Conservation (phyloP, 1,140 invertebrate genomes). For the Thereuonema tuberculata region DNA sequence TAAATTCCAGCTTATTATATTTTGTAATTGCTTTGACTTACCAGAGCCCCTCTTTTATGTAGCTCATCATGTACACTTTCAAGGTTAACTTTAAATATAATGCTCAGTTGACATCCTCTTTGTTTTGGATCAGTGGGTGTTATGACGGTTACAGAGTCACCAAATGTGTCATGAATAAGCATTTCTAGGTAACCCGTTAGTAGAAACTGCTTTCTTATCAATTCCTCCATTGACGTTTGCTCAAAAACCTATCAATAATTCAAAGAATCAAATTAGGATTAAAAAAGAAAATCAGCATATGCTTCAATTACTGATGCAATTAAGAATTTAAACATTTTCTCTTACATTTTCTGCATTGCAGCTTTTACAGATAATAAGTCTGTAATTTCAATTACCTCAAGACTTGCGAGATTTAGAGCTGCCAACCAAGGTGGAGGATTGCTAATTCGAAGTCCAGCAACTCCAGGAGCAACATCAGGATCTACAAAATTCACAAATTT, state of each 20-base stretch:
- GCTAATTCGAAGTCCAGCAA: conserved; percentile 37
- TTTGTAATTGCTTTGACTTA: conserved; percentile 33
- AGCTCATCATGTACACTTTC: conserved; percentile 35
- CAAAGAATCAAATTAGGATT: background rate
- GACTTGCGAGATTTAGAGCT: conserved; percentile 35
- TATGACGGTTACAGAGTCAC: conserved; percentile 31
- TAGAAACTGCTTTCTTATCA: conserved; percentile 37
- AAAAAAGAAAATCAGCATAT: background rate
- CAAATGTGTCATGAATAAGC: conserved; percentile 26
- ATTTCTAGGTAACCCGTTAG: conserved; percentile 44
- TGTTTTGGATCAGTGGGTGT: conserved; percentile 39
- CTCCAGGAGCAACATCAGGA: conserved; percentile 34
- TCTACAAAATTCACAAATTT: conserved; percentile 24
- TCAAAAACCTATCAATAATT: conserved; percentile 34
- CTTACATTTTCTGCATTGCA: too few species aligned
- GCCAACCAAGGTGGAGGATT: conserved; percentile 42
- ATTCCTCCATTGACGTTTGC: conserved; percentile 34
- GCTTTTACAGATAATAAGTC: too few species aligned
- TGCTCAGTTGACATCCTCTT: conserved; percentile 41
- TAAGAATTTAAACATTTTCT: too few species aligned
- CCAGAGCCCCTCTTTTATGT: conserved; percentile 38
- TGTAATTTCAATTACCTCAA: conserved; percentile 33
- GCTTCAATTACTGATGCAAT: background rate
- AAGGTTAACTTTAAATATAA: conserved; percentile 33
- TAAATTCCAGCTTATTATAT: too few species aligned